Conservation (phyloP, 2,113 vertebrate genomes). For the Fulmarus glacialis region DNA sequence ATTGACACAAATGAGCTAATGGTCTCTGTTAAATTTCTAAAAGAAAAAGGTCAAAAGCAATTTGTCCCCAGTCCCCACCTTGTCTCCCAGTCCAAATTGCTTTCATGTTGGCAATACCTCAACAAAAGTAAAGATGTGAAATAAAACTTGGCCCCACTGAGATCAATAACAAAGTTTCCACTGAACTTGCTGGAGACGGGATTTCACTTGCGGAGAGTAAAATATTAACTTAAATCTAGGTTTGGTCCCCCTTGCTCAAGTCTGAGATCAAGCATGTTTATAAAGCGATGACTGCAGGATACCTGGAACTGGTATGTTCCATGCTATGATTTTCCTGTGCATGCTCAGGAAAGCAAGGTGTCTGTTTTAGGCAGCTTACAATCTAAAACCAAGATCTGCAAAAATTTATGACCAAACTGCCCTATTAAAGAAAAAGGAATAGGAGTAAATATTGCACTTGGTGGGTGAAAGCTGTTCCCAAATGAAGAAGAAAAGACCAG, state of each 20-base stretch:
- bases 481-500: not conserved
- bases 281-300: not conserved
- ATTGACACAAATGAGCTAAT: not conserved
- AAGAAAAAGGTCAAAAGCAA: constrained; percentile 12
- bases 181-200: not conserved
- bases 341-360: not conserved
- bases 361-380: not conserved
- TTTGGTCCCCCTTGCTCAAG: not conserved
- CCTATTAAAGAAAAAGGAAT: not conserved
- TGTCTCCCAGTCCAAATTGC: not conserved
- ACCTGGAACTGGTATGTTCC: not conserved
- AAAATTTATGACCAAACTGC: not conserved
- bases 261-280: not conserved
- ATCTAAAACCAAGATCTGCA: not conserved
- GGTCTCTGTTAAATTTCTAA: not conserved
- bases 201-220: not conserved
- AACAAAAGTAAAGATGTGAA: not conserved
- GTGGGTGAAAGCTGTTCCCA: not conserved
- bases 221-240: not conserved
- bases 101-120: not conserved
- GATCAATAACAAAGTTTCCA: not conserved
- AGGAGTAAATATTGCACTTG: not conserved
- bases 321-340: not conserved
- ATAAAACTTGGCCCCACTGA: not conserved
- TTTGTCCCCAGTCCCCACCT: not conserved